These are phyloP conservation scores for Orthosia gracilis DNA, from an alignment of 2,888 invertebrate species.

Conservation along the genomic window DNA sequence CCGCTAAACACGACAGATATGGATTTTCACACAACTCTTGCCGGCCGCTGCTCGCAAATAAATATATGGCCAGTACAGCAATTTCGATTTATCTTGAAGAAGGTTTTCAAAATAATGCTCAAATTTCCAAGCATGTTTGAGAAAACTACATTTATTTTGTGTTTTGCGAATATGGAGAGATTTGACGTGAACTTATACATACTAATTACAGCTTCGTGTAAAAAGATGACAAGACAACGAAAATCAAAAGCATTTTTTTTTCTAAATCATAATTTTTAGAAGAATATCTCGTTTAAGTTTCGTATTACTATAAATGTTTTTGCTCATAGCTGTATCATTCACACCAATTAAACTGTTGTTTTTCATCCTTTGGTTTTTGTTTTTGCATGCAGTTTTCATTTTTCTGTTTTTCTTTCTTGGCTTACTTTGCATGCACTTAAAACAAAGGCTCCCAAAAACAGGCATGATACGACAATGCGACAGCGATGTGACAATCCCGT, in stretches of 20 bases:
- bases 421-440: slow-evolving; percentile 22
- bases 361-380: slow-evolving; percentile 7
- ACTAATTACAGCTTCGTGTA: background rate
- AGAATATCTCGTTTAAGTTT: background rate
- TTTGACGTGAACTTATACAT: no score
- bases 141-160: no score
- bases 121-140: no score
- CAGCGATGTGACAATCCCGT: background rate
- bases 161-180: no score
- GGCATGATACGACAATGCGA: background rate
- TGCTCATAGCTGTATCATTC: background rate
- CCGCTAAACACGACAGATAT: no score
- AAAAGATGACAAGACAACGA: background rate
- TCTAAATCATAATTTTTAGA: background rate
- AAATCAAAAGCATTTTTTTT: slow-evolving; percentile 7
- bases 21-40: no score
- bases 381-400: slow-evolving; percentile 34
- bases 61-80: no score
- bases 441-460: background rate
- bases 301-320: background rate
- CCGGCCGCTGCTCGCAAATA: no score
- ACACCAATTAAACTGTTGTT: background rate
- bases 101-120: no score
- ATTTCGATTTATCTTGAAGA: no score
- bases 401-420: background rate